phyloP scores from a whole-genome alignment of 2,888 invertebrate species.

The Oxystoma pomonae region DNA sequence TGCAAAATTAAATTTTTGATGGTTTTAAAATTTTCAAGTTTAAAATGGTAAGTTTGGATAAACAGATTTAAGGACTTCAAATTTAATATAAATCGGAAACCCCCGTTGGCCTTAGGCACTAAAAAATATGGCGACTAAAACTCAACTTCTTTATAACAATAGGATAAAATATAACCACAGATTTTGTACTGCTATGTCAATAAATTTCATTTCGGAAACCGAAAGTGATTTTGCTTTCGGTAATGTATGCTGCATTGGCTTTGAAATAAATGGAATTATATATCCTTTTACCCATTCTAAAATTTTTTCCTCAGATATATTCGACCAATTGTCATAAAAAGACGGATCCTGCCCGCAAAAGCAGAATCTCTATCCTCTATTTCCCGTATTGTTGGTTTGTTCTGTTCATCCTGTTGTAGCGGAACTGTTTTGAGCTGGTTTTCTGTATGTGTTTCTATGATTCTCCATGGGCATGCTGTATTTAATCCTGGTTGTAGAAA shows the following conservation, averaged over 20 bases:
- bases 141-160: background rate
- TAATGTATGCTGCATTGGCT: constrained; percentile 1
- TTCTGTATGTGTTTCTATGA: too few species aligned
- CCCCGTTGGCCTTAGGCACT: background rate
- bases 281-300: constrained; percentile 1
- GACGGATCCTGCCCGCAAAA: too few species aligned
- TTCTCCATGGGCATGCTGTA: background rate
- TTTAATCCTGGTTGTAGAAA: background rate
- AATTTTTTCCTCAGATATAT: background rate
- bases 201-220: background rate
- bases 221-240: background rate
- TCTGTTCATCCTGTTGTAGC: too few species aligned
- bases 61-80: background rate
- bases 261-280: background rate
- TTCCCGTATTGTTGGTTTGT: too few species aligned
- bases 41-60: constrained; percentile 4
- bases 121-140: background rate
- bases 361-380: too few species aligned
- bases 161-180: background rate
- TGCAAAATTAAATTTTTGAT: background rate
- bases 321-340: background rate
- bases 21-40: constrained; percentile 1
- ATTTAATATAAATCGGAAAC: background rate
- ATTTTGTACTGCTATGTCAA: background rate
- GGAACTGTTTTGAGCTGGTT: too few species aligned